Percentiles rank a stretch among this genome's conserved stretches.
Conservation (phyloP, 2,888 invertebrate genomes). For the Lumbricus terrestris region DNA sequence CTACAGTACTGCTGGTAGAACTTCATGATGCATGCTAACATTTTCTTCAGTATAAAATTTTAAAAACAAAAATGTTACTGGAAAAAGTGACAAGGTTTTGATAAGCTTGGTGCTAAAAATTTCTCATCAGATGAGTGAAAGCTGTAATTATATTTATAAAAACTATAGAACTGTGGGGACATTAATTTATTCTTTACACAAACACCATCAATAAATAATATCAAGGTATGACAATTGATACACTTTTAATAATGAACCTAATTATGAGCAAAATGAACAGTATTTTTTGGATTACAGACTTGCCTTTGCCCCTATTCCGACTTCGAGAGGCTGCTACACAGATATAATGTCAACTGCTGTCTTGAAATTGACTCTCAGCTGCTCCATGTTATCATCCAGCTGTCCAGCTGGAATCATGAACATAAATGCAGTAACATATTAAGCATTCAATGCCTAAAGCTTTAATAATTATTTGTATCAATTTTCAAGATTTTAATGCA, state of each 20-base stretch:
- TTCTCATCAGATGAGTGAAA: not conserved
- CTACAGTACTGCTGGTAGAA: too few species aligned
- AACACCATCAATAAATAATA: not conserved
- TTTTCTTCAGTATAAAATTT: too few species aligned
- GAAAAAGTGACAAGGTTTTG: too few species aligned
- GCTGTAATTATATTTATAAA: not conserved
- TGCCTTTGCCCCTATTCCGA: not conserved
- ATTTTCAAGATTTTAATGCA: not conserved
- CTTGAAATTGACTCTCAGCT: constrained; percentile 44
- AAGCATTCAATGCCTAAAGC: not conserved
- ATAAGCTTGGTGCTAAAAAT: not conserved
- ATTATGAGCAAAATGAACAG: not conserved
- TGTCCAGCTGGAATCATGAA: constrained; percentile 29
- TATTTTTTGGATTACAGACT: not conserved
- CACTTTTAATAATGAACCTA: too few species aligned
- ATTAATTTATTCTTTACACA: too few species aligned
- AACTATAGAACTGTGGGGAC: too few species aligned
- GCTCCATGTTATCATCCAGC: constrained; percentile 38
- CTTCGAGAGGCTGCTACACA: constrained; percentile 15
- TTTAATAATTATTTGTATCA: not conserved
- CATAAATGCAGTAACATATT: too few species aligned
- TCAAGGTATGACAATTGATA: not conserved
- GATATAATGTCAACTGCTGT: constrained; percentile 40
- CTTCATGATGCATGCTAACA: too few species aligned
- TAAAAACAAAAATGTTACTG: too few species aligned